Evolutionary conservation across 92 coral and sea anemone species (phyloP), one percentile per base, ranked within the genome.

Genomic region (Plumapathes pennacea): DNA sequence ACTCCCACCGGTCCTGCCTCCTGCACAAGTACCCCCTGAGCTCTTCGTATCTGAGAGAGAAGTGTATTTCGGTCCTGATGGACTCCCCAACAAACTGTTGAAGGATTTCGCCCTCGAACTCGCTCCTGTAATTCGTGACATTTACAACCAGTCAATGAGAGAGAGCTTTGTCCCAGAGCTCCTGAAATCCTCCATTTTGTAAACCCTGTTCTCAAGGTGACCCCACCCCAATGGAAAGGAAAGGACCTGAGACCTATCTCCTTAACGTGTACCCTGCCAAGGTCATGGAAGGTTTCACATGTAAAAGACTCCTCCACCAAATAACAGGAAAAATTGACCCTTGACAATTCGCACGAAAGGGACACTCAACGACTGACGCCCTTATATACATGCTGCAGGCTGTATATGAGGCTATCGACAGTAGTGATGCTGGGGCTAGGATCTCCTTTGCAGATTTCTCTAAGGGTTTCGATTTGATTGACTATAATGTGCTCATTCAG

Each of bases 401-500:
- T 49, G 39, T 61, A 15, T 52, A 62, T 49, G 52, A 48, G 28
- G 64, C 62, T 38, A 36, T 40, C 18, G 63, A 72, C 19, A 30
- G 31, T 5, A 71, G 83, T 38, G 48, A 76, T 47, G 27, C 29
- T 25, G 47, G 38, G 19, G 80, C 72, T 15, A 38, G 83, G 33
- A 47, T 60, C 12, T 72, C 73, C 27, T 80, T 78, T 46, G 72
- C 71, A 0, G 78, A 71, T 37, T 56, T 62, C 54, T 60, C 76
- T 10, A 80, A 72, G 29, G 76, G 65, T 5, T 80, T 62, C 37
- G 65, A 72, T 34, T 52, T 72, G 32, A 72, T 80, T 13, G 74
- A 71, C 53, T 60, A 74, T 19, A 54, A 53, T 25, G 47, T 70
- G 14, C 67, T 62, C 2, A 25, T 62, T 31, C 19, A 38, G 3